Evolutionary conservation across 2,888 invertebrate species (phyloP), one percentile per base, ranked within the genome.

Genomic region (Minunthozetes semirufus): DNA sequence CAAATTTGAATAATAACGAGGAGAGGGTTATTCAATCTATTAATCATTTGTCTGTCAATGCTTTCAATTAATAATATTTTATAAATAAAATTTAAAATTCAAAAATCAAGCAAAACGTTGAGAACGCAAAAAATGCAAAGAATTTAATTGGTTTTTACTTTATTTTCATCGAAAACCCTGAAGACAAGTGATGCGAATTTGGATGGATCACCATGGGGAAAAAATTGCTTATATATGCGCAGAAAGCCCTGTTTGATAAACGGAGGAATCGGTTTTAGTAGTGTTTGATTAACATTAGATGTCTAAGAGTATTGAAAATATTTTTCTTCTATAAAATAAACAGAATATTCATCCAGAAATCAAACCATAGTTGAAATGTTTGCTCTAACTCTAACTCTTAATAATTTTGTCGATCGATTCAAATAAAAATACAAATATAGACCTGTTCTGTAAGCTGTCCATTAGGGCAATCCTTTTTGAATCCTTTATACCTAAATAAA

Each of bases 181-280:
- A 98, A 98, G 77, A 98, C 97, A 82, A 97, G 88, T 73, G 94
- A 92, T 72, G 98, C 97, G 83, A 98, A 99, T 86, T 97, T 98
- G 82, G 94, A 94, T 61, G 98, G 97, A 86, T 99, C 97, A 79
- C 98, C 98, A 88, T 97, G 94, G 74, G 98, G 98, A 85, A 99
- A 98, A 87, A 99, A 98, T 86, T 98, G 97, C 86, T 95, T 95
- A 87, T 99, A 98, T 85, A 98, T 99, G 87, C 93, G 95, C 84
- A 96, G 95, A 87, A 99, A 98, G 81, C 97, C 97, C 95, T 96
- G 85, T 75, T 85, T 85, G 9, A 22, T 5, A 59, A 79, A 77
- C 75, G 77, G 3, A 27, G 11, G 42, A 42, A 42, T 13, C 8
- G 1, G 13, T 42, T 42, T 42, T 42, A 42, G 42, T 42, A 13